Conservation (phyloP, 2,113 vertebrate genomes). For the Xenopus tropicalis region UCB_Xtro_10.0 CM004447.2:80102501-80103000, state of each 20-base stretch:
- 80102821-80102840: too few species aligned
- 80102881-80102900: neutral
- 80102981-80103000: too few species aligned
- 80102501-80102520: constrained; percentile 98
- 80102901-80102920: neutral
- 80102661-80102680: too few species aligned
- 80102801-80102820: too few species aligned
- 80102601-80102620: constrained; percentile 28
- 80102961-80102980: too few species aligned
- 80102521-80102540: constrained; percentile 87
- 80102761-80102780: too few species aligned
- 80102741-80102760: too few species aligned
- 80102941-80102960: neutral
- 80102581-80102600: constrained; percentile 40
- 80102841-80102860: too few species aligned
- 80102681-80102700: neutral
- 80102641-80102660: neutral
- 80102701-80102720: neutral
- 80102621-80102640: constrained; percentile 31
- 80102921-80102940: neutral
- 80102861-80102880: too few species aligned
- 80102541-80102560: constrained; percentile 92
- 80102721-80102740: too few species aligned
- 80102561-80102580: constrained; percentile 98
- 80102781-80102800: too few species aligned